Conservation (phyloP, 2,113 vertebrate species). For the Anolis carolinensis region DNA sequence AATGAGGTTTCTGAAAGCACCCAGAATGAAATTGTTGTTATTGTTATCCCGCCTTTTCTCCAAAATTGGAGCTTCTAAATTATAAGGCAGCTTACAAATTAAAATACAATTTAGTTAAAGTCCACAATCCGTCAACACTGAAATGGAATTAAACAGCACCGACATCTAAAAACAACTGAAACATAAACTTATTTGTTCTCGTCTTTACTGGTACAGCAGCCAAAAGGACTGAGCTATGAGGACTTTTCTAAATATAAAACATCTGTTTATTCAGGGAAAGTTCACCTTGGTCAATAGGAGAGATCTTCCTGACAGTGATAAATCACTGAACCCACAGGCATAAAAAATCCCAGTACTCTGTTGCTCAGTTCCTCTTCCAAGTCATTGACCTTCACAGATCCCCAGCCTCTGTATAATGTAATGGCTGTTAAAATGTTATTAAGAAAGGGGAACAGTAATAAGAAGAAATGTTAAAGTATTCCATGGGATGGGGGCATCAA, state of each 20-base stretch:
- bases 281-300: slow-evolving; percentile 11
- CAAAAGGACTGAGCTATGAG: neutral
- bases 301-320: slow-evolving; percentile 23
- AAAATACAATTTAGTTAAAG: too few relatives aligned
- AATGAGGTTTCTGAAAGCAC: too few relatives aligned
- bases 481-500: neutral
- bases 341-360: neutral
- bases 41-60: too few relatives aligned
- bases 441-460: neutral
- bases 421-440: slow-evolving; percentile 6
- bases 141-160: too few relatives aligned
- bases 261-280: neutral
- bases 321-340: slow-evolving; percentile 7
- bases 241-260: neutral
- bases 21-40: too few relatives aligned
- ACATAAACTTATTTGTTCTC: neutral
- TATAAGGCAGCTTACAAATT: too few relatives aligned
- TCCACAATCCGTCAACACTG: too few relatives aligned
- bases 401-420: slow-evolving; percentile 10
- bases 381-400: slow-evolving; percentile 15
- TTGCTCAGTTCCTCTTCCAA: neutral
- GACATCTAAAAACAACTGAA: too few relatives aligned
- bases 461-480: neutral
- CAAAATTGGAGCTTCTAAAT: too few relatives aligned
- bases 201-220: neutral